A percentile compares a stretch with the other conserved stretches of the same genome.
Evolutionary conservation across 2,113 vertebrate genomes (phyloP).

Genomic region (Mormoops blainvillei): DNA sequence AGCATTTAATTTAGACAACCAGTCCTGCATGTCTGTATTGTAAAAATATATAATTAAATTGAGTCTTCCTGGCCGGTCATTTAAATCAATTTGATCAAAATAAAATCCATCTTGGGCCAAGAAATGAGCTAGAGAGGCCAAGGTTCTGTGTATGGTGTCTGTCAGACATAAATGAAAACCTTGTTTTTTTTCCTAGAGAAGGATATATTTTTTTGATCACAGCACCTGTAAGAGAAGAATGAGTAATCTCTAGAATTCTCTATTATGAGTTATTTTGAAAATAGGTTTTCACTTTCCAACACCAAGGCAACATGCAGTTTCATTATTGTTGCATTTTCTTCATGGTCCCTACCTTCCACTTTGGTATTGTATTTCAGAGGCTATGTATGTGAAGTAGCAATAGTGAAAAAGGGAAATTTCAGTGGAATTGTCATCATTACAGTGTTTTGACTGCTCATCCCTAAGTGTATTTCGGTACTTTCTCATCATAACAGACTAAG

Average conservation of each 20-base stretch:
- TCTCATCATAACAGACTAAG: background rate
- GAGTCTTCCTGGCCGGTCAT: background rate
- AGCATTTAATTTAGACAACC: slow-evolving; percentile 25
- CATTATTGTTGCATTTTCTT: background rate
- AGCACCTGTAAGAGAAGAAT: background rate
- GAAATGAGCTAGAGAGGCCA: background rate
- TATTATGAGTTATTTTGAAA: slow-evolving; percentile 21
- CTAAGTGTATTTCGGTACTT: background rate
- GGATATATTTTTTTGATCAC: background rate
- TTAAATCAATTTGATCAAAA: slow-evolving; percentile 36
- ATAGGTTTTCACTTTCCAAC: background rate
- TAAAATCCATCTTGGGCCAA: background rate
- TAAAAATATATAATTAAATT: background rate
- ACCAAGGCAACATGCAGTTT: background rate
- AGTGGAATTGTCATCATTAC: background rate
- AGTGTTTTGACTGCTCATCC: slow-evolving; percentile 53
- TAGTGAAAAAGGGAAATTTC: background rate
- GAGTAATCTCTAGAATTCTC: background rate
- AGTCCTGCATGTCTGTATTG: background rate
- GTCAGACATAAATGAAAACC: background rate
- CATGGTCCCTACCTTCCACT: background rate
- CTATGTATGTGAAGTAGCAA: background rate
- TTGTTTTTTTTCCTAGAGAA: background rate
- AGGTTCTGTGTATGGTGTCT: background rate
- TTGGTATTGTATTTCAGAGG: background rate